Base-by-base conservation (phyloP, 1,140 invertebrate genomes). In the Pseudachorutes palmiensis region DNA sequence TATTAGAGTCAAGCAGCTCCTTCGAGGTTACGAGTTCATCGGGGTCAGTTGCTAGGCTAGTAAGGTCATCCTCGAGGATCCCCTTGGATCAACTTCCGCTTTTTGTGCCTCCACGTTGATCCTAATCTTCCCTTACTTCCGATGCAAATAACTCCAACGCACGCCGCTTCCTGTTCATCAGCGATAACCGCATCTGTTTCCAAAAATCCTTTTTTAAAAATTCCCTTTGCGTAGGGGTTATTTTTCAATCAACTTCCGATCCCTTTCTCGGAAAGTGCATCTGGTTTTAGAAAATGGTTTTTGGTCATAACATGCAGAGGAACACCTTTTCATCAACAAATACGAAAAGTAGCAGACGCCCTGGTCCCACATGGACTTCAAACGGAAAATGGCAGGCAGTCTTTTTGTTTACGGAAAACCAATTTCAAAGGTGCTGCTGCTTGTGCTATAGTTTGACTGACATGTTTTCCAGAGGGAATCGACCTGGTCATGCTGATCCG, bases 351-450 rank as follows among this genome's bases (percentile, higher is more conserved):
- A 12, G 9, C 36, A 45, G 9, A 19, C 19, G 36, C 36, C 19
- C n/a, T n/a, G n/a, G n/a, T 45, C 9, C 36, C 19, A 9, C 9
- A 45, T 45, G 36, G 36, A 45, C 9, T 19, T 45, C 9, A 45
- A n/a, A n/a, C n/a, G 36, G 36, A 19, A 9, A 45, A 12, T 45
- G 36, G 36, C 36, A 45, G 36, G 36, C n/a, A n/a, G n/a, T n/a
- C n/a, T n/a, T n/a, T n/a, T n/a, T n/a, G n/a, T n/a, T n/a, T 12
- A 19, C 36, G 9, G 36, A 19, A 45, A 45, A 45, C 9, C 36
- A 45, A 45, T 45, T 45, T 45, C 36, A 45, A 45, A 45, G 36
- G 36, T 45, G 36, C 36, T 45, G n/a, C n/a, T n/a, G n/a, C n/a
- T n/a, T n/a, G n/a, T n/a, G n/a, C n/a, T n/a, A n/a, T n/a, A n/a